phyloP scores from a whole-genome alignment of 2,797 vertebrate genomes.

The Gymnopithys bicolor region DNA sequence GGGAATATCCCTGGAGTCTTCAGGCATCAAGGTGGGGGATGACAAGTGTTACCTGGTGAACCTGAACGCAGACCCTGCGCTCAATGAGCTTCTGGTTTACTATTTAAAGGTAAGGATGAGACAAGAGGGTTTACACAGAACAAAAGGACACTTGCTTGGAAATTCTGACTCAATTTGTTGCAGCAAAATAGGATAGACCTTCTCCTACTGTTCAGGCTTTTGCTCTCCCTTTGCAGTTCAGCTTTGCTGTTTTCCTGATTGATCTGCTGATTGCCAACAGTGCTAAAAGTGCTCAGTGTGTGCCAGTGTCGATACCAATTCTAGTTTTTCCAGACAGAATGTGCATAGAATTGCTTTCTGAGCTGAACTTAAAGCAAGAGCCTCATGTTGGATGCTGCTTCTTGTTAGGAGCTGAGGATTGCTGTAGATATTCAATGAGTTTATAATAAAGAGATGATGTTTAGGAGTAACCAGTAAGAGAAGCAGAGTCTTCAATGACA shows the following conservation, averaged over 20 bases:
- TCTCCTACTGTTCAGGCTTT: neutral
- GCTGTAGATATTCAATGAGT: neutral
- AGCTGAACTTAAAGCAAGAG: neutral
- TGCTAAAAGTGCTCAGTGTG: neutral
- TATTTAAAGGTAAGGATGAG: slow-evolving; percentile 90
- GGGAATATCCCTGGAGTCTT: slow-evolving; percentile 97
- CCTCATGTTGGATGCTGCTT: neutral
- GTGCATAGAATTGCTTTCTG: neutral
- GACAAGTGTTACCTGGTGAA: slow-evolving; percentile 98
- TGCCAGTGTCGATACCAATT: neutral
- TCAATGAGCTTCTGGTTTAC: slow-evolving; percentile 97
- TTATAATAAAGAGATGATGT: neutral
- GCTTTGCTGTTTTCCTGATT: neutral
- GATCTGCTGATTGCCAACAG: neutral
- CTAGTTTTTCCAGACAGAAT: neutral
- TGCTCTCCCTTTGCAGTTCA: neutral
- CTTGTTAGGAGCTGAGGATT: neutral
- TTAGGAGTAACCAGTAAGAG: neutral
- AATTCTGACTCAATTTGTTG: neutral
- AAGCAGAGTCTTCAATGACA: neutral
- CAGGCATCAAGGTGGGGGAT: slow-evolving; percentile 97
- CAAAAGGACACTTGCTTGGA: neutral
- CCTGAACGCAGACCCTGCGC: slow-evolving; percentile 95
- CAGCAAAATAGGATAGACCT: neutral
- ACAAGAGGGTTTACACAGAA: neutral